Evolutionary conservation across 1,140 invertebrate genomes (phyloP).

Genomic region (Cecropterus lyciades): DNA sequence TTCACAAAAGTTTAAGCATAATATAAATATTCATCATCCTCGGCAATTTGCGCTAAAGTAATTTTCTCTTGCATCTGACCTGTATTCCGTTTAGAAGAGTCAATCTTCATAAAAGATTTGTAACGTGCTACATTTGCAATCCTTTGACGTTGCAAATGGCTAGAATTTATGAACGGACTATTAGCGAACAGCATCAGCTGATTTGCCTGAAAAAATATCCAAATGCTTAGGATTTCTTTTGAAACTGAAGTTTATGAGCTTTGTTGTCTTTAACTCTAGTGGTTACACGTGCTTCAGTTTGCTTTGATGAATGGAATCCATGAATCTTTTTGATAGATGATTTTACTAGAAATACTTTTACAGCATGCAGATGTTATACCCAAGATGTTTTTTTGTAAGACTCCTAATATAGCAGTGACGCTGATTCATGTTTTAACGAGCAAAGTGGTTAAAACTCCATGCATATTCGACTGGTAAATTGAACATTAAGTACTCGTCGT

Average conservation of each 20-base stretch:
- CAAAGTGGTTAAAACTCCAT: too few species aligned
- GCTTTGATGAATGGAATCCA: neutral
- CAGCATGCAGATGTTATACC: neutral
- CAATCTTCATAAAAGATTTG: neutral
- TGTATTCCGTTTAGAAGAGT: neutral
- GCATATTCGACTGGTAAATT: neutral
- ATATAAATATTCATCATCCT: constrained; percentile 2
- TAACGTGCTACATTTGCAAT: constrained; percentile 4
- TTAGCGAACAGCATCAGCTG: neutral
- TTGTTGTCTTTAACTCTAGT: neutral
- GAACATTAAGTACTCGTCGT: too few species aligned
- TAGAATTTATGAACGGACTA: neutral
- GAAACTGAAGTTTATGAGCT: constrained; percentile 9
- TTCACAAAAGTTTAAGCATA: neutral
- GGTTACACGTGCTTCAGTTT: neutral
- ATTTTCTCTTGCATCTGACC: neutral
- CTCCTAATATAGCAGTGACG: neutral
- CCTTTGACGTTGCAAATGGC: constrained; percentile 8
- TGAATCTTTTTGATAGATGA: constrained; percentile 5
- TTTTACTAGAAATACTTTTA: neutral
- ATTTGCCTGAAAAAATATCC: constrained; percentile 1
- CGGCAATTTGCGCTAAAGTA: neutral
- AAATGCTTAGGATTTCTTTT: constrained; percentile 2
- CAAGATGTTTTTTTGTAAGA: too few species aligned
- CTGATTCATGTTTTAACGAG: too few species aligned